Conservation (phyloP, 2,113 vertebrate genomes). For the Rattus norvegicus region DNA sequence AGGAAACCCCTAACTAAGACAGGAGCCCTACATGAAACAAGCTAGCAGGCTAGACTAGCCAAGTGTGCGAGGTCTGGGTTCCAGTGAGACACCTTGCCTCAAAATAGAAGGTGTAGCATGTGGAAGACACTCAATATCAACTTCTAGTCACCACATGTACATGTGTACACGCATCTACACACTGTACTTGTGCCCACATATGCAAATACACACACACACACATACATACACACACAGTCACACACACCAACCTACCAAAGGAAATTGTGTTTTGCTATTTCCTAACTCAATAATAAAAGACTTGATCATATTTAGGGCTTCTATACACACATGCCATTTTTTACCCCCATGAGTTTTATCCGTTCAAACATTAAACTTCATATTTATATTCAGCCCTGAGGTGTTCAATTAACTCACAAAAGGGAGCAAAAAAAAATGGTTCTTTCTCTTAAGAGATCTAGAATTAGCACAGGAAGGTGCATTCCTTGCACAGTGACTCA, state of each 20-base stretch:
- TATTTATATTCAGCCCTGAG: not conserved
- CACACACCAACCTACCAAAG: not conserved
- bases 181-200: not conserved
- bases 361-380: not conserved
- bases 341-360: not conserved
- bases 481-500: not conserved
- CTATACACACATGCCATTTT: not conserved
- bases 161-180: not conserved
- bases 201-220: not conserved
- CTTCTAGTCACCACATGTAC: not conserved
- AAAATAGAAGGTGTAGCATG: not conserved
- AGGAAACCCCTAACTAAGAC: too few species aligned
- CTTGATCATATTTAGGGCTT: not conserved
- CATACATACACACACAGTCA: too few species aligned
- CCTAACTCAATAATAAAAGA: slow-evolving; percentile 28
- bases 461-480: not conserved
- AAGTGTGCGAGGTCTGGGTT: not conserved
- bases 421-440: not conserved
- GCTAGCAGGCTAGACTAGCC: not conserved
- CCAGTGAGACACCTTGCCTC: not conserved
- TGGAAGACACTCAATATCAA: too few species aligned
- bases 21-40: not conserved
- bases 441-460: not conserved
- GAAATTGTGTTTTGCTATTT: not conserved
- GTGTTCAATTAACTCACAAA: slow-evolving; percentile 16